Evolutionary conservation across 2,888 invertebrate species (phyloP).

Genomic region (Embidobia sp.): DNA sequence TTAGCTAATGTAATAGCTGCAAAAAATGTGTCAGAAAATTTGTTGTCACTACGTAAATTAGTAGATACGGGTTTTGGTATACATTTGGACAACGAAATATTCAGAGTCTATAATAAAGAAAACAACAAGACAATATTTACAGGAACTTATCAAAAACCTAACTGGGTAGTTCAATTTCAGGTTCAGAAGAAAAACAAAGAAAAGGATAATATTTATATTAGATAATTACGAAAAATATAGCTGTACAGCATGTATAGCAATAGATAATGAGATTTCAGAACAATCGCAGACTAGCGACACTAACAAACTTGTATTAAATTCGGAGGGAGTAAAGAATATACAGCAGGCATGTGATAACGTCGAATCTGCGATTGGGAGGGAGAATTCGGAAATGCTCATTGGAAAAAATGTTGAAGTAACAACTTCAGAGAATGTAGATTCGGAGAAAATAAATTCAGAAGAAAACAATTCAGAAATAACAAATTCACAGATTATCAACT

Average conservation of each 20-base stretch:
- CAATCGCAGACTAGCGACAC: slow-evolving; percentile 15
- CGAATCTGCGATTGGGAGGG: slow-evolving; percentile 53
- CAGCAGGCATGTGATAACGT: neutral
- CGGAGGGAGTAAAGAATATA: slow-evolving; percentile 16
- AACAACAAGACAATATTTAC: slow-evolving; percentile 55
- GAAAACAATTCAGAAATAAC: too few relatives aligned
- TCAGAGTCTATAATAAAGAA: slow-evolving; percentile 52
- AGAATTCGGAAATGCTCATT: slow-evolving; percentile 36
- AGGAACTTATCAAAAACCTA: slow-evolving; percentile 54
- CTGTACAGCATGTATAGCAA: slow-evolving; percentile 45
- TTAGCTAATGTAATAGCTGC: slow-evolving; percentile 65
- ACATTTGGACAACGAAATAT: slow-evolving; percentile 39
- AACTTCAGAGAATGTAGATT: neutral
- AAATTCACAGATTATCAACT: too few relatives aligned
- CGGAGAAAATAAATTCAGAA: neutral
- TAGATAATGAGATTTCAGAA: slow-evolving; percentile 29
- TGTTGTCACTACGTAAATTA: slow-evolving; percentile 65
- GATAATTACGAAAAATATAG: slow-evolving; percentile 29
- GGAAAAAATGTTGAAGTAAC: too few relatives aligned
- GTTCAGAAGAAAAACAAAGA: slow-evolving; percentile 11
- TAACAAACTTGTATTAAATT: slow-evolving; percentile 4
- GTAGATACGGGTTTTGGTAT: slow-evolving; percentile 47
- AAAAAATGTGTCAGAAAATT: slow-evolving; percentile 64
- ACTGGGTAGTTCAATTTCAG: slow-evolving; percentile 51
- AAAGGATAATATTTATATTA: neutral